A percentile compares a stretch with the other conserved stretches of the same genome.
Conservation (phyloP, 2,888 invertebrate species). For the Nesidiocoris tenuis region DNA sequence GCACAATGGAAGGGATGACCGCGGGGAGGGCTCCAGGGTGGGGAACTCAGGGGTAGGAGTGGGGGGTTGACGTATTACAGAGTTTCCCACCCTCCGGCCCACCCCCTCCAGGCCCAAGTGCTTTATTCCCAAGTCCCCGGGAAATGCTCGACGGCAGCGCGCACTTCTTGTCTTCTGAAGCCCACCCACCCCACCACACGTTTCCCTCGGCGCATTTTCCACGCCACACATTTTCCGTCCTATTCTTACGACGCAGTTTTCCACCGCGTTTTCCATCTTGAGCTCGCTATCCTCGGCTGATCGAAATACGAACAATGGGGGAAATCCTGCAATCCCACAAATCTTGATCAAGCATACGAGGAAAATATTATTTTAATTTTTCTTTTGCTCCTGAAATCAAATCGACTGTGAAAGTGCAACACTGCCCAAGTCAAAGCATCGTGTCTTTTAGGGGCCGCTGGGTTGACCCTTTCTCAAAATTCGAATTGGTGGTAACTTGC, state of each 20-base stretch:
- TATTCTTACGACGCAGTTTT: neutral
- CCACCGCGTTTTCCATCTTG: neutral
- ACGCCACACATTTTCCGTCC: neutral
- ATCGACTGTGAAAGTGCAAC: too few relatives aligned
- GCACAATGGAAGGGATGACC: conserved; percentile 32
- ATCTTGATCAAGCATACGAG: too few relatives aligned
- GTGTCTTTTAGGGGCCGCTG: too few relatives aligned
- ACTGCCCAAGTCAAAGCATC: too few relatives aligned
- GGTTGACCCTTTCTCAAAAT: too few relatives aligned
- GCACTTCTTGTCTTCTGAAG: conserved; percentile 9
- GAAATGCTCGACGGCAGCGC: conserved; percentile 7
- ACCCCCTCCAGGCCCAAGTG: conserved; percentile 1
- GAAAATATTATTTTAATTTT: too few relatives aligned
- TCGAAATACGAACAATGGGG: too few relatives aligned
- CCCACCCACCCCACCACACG: neutral
- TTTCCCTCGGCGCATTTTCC: neutral
- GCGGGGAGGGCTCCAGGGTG: conserved; percentile 5
- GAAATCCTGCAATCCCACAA: too few relatives aligned
- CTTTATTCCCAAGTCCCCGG: conserved; percentile 36
- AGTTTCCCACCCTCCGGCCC: conserved; percentile 8
- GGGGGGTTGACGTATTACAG: conserved; percentile 42
- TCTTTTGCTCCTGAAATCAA: too few relatives aligned
- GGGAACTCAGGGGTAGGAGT: neutral
- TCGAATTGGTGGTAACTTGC: too few relatives aligned
- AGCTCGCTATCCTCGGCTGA: neutral